phyloP scores from a whole-genome alignment of 2,888 invertebrate species.

The Archips crataeganus region DNA sequence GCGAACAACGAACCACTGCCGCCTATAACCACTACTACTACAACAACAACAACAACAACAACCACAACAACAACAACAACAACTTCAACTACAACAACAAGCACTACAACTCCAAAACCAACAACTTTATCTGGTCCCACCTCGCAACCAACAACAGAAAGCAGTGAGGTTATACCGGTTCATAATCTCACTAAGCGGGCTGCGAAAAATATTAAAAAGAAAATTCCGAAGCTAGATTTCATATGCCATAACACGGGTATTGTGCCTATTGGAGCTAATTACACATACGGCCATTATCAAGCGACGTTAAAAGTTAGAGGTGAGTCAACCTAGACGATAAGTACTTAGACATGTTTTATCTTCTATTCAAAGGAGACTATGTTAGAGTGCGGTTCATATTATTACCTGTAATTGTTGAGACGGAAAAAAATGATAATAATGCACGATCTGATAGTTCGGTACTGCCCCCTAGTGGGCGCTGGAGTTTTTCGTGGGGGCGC shows the following conservation, averaged over 20 bases:
- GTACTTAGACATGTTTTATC: not conserved
- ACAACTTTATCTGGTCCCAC: slow-evolving; percentile 53
- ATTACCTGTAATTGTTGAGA: no score
- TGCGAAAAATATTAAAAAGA: slow-evolving; percentile 6
- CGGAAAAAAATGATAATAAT: no score
- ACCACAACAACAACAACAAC: slow-evolving; percentile 76
- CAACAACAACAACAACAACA: slow-evolving; percentile 77
- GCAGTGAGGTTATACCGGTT: slow-evolving; percentile 15
- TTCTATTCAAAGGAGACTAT: not conserved
- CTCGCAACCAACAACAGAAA: slow-evolving; percentile 53
- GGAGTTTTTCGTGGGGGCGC: no score
- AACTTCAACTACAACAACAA: slow-evolving; percentile 66
- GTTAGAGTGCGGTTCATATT: no score
- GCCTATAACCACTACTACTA: slow-evolving; percentile 80
- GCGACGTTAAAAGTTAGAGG: slow-evolving; percentile 89
- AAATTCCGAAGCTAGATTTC: slow-evolving; percentile 52
- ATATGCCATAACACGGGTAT: slow-evolving; percentile 81
- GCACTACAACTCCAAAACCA: slow-evolving; percentile 54
- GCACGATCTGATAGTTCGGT: no score
- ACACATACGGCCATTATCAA: slow-evolving; percentile 91
- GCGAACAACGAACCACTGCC: slow-evolving; percentile 88
- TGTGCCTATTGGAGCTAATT: slow-evolving; percentile 88
- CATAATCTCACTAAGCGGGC: slow-evolving; percentile 34
- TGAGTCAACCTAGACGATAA: slow-evolving; percentile 61
- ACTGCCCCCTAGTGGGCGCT: no score